A percentile compares a stretch with the other conserved stretches of the same genome.
phyloP scores from a whole-genome alignment of 2,797 vertebrate species.

The Microcaecilia unicolor region DNA sequence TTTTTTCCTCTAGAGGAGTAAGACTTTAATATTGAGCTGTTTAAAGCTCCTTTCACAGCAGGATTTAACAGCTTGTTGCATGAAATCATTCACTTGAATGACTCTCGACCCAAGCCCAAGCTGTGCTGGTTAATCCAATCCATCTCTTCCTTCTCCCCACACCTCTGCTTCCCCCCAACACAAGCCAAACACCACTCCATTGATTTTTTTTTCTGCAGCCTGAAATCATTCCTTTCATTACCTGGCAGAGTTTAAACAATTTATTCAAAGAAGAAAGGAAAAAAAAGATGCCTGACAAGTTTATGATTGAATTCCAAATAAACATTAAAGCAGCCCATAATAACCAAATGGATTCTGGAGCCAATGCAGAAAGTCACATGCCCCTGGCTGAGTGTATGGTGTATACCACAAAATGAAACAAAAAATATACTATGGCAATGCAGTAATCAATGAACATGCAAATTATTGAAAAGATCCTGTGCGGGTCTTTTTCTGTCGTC shows the following conservation, averaged over 20 bases:
- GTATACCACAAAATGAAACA: no score
- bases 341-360: no score
- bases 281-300: no score
- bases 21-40: slow-evolving; percentile 12
- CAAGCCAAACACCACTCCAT: background rate
- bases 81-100: slow-evolving; percentile 12
- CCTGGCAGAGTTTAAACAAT: slow-evolving; percentile 1
- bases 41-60: slow-evolving; percentile 23
- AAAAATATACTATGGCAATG: no score
- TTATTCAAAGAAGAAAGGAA: slow-evolving; percentile 6
- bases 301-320: no score
- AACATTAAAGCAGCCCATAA: no score
- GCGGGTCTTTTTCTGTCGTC: no score
- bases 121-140: slow-evolving; percentile 5
- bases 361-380: no score
- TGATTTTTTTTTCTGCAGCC: slow-evolving; percentile 1
- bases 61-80: slow-evolving; percentile 21
- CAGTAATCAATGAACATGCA: no score
- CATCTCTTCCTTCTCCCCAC: background rate
- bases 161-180: no score
- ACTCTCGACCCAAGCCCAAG: slow-evolving; percentile 1
- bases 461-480: no score
- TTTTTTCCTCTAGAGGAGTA: slow-evolving; percentile 10
- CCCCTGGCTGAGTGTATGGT: no score
- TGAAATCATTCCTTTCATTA: background rate